Percentiles rank a stretch among this genome's conserved stretches.
Conservation (phyloP, 23 tunicate genomes). For the Ascidia mentula region DNA sequence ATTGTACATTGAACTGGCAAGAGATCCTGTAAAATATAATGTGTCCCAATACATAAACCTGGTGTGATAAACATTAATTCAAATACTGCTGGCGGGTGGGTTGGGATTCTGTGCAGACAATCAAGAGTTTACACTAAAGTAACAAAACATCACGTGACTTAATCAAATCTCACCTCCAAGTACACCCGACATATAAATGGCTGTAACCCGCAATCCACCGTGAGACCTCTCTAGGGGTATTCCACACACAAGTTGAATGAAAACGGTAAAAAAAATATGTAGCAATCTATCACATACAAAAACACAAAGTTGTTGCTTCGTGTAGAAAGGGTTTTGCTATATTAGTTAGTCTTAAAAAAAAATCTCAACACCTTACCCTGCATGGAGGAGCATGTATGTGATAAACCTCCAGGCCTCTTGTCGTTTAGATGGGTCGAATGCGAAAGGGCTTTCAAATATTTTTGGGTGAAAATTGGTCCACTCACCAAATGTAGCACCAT, state of each 20-base stretch:
- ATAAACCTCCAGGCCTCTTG: constrained; percentile 93
- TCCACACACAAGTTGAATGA: constrained; percentile 83
- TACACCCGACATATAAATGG: constrained; percentile 87
- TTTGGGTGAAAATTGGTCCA: constrained; percentile 57
- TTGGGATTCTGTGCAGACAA: too few species aligned
- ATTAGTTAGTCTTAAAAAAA: too few species aligned
- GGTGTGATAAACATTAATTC: too few species aligned
- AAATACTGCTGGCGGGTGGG: too few species aligned
- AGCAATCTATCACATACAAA: too few species aligned
- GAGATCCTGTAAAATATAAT: constrained; percentile 44
- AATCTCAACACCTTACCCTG: constrained; percentile 97
- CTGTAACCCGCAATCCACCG: constrained; percentile 77
- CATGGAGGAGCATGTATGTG: constrained; percentile 96
- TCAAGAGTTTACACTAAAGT: too few species aligned
- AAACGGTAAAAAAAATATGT: constrained; percentile 63
- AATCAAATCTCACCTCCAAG: constrained; percentile 59
- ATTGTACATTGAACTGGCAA: constrained; percentile 85
- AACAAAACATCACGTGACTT: too few species aligned
- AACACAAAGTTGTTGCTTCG: too few species aligned
- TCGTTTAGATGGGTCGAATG: constrained; percentile 66
- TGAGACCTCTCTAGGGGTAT: constrained; percentile 95
- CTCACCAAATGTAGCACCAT: constrained; percentile 42
- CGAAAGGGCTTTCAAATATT: constrained; percentile 56
- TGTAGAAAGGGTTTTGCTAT: too few species aligned
- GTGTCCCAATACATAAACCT: too few species aligned